A percentile compares a stretch with the other conserved stretches of the same genome.
Evolutionary conservation across 2,113 vertebrate genomes (phyloP).

Genomic region (Geococcyx californianus): DNA sequence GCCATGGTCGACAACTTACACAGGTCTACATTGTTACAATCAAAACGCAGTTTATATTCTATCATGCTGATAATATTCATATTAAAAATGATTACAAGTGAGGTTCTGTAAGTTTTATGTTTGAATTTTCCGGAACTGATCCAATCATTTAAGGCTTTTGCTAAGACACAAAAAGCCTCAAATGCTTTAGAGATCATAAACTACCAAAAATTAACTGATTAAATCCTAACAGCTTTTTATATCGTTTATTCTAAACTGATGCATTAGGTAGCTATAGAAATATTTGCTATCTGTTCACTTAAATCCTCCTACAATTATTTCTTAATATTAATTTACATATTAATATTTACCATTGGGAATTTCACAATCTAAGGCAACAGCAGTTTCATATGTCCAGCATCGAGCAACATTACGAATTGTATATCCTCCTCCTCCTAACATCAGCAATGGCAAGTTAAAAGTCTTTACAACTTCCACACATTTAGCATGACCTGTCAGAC

Average conservation of each 20-base stretch:
- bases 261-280: neutral
- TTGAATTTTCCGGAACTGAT: neutral
- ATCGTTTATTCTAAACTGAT: neutral
- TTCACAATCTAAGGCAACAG: slow-evolving; percentile 84
- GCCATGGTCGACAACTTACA: neutral
- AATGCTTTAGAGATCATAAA: neutral
- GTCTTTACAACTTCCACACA: slow-evolving; percentile 87
- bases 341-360: slow-evolving; percentile 81
- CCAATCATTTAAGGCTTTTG: neutral
- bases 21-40: neutral
- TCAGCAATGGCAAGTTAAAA: slow-evolving; percentile 83
- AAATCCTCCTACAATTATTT: neutral
- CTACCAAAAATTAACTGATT: neutral
- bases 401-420: slow-evolving; percentile 86
- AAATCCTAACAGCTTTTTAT: neutral
- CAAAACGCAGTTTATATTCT: neutral
- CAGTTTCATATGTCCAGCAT: slow-evolving; percentile 86
- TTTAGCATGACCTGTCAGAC: slow-evolving; percentile 82
- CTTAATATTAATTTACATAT: neutral
- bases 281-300: neutral
- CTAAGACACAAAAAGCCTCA: neutral
- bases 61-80: neutral
- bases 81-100: neutral
- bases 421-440: slow-evolving; percentile 85
- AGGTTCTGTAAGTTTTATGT: neutral